Percentiles rank a stretch among this genome's conserved stretches.
These are phyloP conservation scores for Aricia artaxerxes DNA, from an alignment of 2,888 invertebrate genomes.

Conservation along the genomic window DNA sequence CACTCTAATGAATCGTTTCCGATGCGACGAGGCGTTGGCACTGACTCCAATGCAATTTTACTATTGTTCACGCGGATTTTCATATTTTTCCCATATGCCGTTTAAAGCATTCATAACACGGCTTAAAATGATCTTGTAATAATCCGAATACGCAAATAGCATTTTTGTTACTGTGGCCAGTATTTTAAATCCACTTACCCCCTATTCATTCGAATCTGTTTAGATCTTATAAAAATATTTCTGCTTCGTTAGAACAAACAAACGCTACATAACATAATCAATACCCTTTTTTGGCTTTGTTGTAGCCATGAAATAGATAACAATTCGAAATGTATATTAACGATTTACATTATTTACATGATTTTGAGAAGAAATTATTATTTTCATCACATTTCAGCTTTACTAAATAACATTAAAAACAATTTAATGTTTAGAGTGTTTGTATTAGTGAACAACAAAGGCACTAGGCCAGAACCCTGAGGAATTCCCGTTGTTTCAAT, in stretches of 20 bases:
- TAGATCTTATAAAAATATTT: too few relatives aligned
- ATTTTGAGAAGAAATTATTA: background rate
- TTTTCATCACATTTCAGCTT: background rate
- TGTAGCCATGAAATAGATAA: too few relatives aligned
- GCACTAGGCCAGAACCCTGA: conserved; percentile 12
- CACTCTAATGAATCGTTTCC: conserved; percentile 47
- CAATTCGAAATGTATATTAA: too few relatives aligned
- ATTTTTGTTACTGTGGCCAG: too few relatives aligned
- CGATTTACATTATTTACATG: background rate
- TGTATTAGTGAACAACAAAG: conserved; percentile 15
- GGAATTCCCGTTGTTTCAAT: conserved; percentile 5
- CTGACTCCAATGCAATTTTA: conserved; percentile 29
- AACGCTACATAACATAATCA: too few relatives aligned
- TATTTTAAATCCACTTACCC: too few relatives aligned
- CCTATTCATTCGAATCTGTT: too few relatives aligned
- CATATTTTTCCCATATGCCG: background rate
- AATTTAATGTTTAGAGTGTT: background rate
- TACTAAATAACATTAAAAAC: background rate
- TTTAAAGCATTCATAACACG: background rate
- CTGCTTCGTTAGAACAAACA: too few relatives aligned
- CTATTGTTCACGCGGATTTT: conserved; percentile 16
- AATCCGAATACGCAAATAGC: too few relatives aligned
- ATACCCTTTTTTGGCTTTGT: too few relatives aligned
- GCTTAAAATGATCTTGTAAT: background rate
- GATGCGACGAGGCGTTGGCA: conserved; percentile 30